A percentile compares a stretch with the other conserved stretches of the same genome.
phyloP scores from a whole-genome alignment of 2,113 vertebrate genomes.

The Engraulis encrasicolus region DNA sequence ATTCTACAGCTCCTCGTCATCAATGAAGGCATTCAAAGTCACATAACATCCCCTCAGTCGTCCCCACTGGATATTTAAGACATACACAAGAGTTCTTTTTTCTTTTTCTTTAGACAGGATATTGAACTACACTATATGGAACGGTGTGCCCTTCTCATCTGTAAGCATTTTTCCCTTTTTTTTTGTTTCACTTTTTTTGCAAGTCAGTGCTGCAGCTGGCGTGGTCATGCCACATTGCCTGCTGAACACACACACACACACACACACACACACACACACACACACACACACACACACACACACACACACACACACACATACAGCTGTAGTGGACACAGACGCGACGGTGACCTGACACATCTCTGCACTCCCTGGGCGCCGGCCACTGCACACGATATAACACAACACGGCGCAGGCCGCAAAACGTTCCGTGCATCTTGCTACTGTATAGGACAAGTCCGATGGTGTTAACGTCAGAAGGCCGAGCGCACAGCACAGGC shows the following conservation, averaged over 20 bases:
- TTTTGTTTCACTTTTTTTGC: background rate
- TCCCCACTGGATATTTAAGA: too few species aligned
- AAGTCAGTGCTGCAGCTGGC: background rate
- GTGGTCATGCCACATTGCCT: background rate
- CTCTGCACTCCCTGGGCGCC: constrained; percentile 1
- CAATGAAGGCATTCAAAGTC: background rate
- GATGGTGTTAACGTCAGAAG: constrained; percentile 1
- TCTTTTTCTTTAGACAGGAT: background rate
- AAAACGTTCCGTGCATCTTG: background rate
- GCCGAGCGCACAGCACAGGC: constrained; percentile 14
- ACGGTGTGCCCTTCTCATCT: background rate
- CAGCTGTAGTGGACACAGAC: background rate
- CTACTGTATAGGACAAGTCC: constrained; percentile 12
- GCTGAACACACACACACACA: background rate
- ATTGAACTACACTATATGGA: too few species aligned
- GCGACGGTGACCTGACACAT: background rate
- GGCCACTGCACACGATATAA: too few species aligned
- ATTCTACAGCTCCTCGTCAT: background rate
- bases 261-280: too few species aligned
- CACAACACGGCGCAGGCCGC: background rate
- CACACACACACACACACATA: too few species aligned
- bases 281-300: too few species aligned
- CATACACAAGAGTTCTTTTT: too few species aligned
- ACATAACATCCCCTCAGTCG: background rate
- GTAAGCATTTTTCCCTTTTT: background rate